Percentiles rank a stretch among this genome's conserved stretches.
Conservation (phyloP, 2,797 vertebrate genomes). For the Sebastes hubbsi region DNA sequence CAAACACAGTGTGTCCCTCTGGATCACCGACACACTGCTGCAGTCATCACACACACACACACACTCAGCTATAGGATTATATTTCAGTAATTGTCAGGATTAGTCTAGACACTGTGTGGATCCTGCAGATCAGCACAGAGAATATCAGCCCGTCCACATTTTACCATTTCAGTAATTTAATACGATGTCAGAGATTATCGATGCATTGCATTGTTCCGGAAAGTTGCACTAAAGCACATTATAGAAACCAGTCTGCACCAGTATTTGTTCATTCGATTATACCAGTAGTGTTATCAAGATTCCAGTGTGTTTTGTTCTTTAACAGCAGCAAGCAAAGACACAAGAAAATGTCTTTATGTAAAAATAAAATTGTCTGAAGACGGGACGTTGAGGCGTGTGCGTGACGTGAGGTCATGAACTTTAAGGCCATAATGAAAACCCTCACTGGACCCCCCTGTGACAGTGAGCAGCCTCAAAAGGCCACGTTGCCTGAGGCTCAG, state of each 20-base stretch:
- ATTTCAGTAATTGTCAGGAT: constrained; percentile 15
- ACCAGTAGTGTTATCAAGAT: too few relatives aligned
- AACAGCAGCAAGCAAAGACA: neutral
- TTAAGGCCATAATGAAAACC: neutral
- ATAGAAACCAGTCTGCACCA: neutral
- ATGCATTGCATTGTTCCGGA: neutral
- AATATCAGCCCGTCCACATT: neutral
- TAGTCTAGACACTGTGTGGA: constrained; percentile 1
- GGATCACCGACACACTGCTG: neutral
- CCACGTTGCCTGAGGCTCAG: neutral
- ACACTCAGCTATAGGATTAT: neutral
- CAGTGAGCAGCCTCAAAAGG: constrained; percentile 18
- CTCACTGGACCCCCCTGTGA: constrained; percentile 6
- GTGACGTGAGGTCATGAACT: neutral
- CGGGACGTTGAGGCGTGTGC: neutral
- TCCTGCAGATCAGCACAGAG: neutral
- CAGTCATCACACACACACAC: neutral
- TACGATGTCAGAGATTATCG: neutral
- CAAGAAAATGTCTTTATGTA: neutral
- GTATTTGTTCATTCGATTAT: neutral
- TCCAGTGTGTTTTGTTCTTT: neutral
- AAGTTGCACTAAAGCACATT: neutral
- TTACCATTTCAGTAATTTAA: neutral
- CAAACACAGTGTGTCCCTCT: neutral
- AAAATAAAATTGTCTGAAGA: neutral